A percentile compares a stretch with the other conserved stretches of the same genome.
These are phyloP conservation scores for Cecidostiba fungosa DNA, from an alignment of 2,888 invertebrate species.

Conservation along the genomic window DNA sequence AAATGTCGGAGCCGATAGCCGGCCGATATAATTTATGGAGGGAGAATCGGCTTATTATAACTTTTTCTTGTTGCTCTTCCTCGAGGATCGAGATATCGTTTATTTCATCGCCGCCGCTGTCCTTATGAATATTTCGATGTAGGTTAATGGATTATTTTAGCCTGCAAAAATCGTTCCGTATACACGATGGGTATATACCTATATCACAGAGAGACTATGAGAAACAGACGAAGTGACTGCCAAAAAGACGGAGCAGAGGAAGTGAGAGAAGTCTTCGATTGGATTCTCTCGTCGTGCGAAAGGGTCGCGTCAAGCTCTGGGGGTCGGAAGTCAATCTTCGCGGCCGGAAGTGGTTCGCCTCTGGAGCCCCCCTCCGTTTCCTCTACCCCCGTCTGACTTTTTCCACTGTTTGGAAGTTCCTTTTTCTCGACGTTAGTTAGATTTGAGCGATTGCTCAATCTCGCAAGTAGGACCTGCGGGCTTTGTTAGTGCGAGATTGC, in stretches of 20 bases:
- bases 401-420: constrained; percentile 19
- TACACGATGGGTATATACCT: too few species aligned
- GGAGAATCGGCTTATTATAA: constrained; percentile 15
- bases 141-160: constrained; percentile 17
- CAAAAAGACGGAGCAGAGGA: constrained; percentile 27
- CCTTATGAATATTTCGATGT: constrained; percentile 6
- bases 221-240: constrained; percentile 16
- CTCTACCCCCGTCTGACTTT: constrained; percentile 59
- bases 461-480: background rate
- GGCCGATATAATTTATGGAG: constrained; percentile 4
- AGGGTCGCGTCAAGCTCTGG: constrained; percentile 66
- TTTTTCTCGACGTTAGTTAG: constrained; percentile 33
- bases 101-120: background rate
- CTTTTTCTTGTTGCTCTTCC: background rate
- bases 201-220: too few species aligned
- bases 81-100: background rate
- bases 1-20: background rate
- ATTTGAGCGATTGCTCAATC: constrained; percentile 58
- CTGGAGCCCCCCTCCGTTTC: constrained; percentile 66
- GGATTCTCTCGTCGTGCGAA: constrained; percentile 49
- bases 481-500: background rate
- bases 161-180: too few species aligned
- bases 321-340: constrained; percentile 78
- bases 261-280: background rate
- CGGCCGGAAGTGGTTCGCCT: constrained; percentile 76